Conservation (phyloP, 2,797 vertebrate species). For the Glossophaga mutica region DNA sequence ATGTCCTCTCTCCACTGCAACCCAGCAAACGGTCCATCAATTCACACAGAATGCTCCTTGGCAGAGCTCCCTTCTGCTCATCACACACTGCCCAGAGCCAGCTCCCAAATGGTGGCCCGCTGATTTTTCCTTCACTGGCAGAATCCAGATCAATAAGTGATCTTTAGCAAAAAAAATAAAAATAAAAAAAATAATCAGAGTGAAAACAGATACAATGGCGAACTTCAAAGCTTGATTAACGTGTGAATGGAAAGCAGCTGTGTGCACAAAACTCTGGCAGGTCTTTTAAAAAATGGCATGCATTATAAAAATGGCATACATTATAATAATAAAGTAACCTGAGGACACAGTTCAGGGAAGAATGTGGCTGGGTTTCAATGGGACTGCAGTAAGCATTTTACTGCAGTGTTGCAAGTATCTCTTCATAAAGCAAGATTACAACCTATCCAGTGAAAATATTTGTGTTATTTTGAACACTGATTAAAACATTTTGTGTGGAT, state of each 20-base stretch:
- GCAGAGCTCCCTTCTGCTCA: background rate
- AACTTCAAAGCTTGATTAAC: background rate
- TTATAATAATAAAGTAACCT: conserved; percentile 50
- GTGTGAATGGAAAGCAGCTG: background rate
- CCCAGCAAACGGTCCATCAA: background rate
- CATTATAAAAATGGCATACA: background rate
- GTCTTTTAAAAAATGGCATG: background rate
- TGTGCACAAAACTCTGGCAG: background rate
- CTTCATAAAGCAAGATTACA: conserved; percentile 68
- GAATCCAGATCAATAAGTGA: conserved; percentile 12
- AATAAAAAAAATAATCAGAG: background rate
- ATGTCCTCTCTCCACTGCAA: background rate
- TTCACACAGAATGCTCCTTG: conserved; percentile 3
- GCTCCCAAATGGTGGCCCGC: background rate
- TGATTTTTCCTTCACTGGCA: background rate
- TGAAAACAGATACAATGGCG: background rate
- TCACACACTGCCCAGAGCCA: background rate
- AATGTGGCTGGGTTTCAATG: conserved; percentile 34
- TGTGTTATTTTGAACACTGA: conserved; percentile 65
- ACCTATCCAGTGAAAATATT: conserved; percentile 55
- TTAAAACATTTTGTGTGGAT: conserved; percentile 73
- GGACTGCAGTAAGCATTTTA: conserved; percentile 38
- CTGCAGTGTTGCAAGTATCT: conserved; percentile 25
- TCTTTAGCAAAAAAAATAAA: conserved; percentile 24
- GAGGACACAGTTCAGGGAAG: background rate